phyloP scores from a whole-genome alignment of 2,888 invertebrate species.

The Apotomis capreana region DNA sequence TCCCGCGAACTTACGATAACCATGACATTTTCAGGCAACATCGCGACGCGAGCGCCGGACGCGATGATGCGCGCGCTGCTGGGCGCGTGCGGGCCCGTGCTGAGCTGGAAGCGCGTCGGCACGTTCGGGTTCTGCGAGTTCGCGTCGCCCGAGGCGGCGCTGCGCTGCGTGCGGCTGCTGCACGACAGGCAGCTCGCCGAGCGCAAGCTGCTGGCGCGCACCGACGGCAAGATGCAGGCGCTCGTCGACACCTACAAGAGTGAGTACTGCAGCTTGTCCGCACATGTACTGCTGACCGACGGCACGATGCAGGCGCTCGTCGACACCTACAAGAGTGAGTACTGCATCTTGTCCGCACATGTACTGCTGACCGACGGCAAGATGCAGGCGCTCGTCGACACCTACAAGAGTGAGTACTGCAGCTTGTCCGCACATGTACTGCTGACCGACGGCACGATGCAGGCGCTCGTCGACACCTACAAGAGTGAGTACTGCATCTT shows the following conservation, averaged over 20 bases:
- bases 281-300: slow-evolving; percentile 84
- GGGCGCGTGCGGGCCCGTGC: slow-evolving; percentile 95
- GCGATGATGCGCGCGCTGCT: slow-evolving; percentile 96
- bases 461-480: slow-evolving; percentile 95
- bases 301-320: slow-evolving; percentile 97
- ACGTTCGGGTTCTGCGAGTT: slow-evolving; percentile 99
- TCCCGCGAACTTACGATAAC: too few species aligned
- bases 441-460: slow-evolving; percentile 98
- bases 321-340: slow-evolving; percentile 94
- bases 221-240: slow-evolving; percentile 98
- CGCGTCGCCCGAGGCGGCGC: slow-evolving; percentile 95
- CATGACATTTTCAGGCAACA: slow-evolving; percentile 84
- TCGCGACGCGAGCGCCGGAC: slow-evolving; percentile 97
- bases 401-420: slow-evolving; percentile 80
- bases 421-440: slow-evolving; percentile 62
- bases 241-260: slow-evolving; percentile 97
- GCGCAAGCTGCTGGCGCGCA: slow-evolving; percentile 96
- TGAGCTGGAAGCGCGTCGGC: slow-evolving; percentile 98
- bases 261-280: slow-evolving; percentile 55
- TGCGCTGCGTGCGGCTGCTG: slow-evolving; percentile 95
- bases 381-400: too few species aligned
- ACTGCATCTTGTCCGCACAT: too few species aligned
- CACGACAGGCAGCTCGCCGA: slow-evolving; percentile 97
- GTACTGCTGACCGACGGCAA: too few species aligned
- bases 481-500: slow-evolving; percentile 82